phyloP scores from a whole-genome alignment of 2,797 vertebrate species.

The Pogonophryne albipinna region DNA sequence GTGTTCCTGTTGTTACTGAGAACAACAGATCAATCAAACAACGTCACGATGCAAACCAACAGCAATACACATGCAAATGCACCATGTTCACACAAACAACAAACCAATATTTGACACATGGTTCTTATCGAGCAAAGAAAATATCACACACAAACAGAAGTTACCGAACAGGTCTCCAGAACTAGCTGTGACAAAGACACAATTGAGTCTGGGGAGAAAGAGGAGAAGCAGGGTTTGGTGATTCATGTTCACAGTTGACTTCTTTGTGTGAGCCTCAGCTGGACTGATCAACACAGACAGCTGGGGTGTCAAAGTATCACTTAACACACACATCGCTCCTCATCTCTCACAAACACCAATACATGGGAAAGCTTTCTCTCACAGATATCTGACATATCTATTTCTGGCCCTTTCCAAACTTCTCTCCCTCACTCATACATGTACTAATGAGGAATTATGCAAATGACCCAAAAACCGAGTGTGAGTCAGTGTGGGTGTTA shows the following conservation, averaged over 20 bases:
- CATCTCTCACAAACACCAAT: constrained; percentile 29
- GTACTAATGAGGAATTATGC: constrained; percentile 72
- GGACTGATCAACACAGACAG: constrained; percentile 45
- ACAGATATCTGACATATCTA: constrained; percentile 26
- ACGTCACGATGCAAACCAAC: constrained; percentile 54
- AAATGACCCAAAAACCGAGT: constrained; percentile 62
- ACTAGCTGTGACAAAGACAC: constrained; percentile 87
- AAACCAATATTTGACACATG: constrained; percentile 41
- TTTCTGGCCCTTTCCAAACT: constrained; percentile 20
- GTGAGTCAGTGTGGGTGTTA: constrained; percentile 28
- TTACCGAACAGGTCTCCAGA: constrained; percentile 87
- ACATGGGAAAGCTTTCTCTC: constrained; percentile 39
- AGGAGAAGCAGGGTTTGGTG: constrained; percentile 45
- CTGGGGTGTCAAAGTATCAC: constrained; percentile 47
- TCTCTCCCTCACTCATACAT: constrained; percentile 45
- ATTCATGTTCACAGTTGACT: constrained; percentile 40
- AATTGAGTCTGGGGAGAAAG: constrained; percentile 84
- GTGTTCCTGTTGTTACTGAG: constrained; percentile 5
- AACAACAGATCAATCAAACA: constrained; percentile 7
- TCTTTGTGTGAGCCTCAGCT: constrained; percentile 43
- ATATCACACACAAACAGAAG: constrained; percentile 47
- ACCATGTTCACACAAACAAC: constrained; percentile 54
- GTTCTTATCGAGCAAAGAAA: constrained; percentile 32
- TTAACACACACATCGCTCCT: constrained; percentile 31
- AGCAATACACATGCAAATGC: constrained; percentile 70